These are phyloP conservation scores for Notocelia uddmanniana DNA, from an alignment of 2,888 invertebrate genomes.

Conservation along the genomic window DNA sequence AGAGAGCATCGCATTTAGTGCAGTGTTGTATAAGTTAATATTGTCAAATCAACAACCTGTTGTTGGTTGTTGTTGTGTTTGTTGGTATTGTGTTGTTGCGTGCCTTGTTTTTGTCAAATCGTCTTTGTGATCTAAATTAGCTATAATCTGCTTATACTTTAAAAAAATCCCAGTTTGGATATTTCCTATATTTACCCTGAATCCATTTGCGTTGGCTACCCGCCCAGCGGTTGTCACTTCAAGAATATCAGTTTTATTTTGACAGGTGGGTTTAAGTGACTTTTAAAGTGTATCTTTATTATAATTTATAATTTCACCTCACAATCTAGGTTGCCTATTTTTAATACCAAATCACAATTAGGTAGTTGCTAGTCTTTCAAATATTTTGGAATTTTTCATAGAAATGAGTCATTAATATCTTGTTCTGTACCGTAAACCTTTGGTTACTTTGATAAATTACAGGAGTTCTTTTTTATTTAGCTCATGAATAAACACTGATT, in stretches of 20 bases:
- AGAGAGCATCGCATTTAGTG: too few relatives aligned
- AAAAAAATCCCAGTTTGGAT: constrained; percentile 54
- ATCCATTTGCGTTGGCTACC: constrained; percentile 49
- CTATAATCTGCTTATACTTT: constrained; percentile 8
- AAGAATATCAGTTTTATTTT: constrained; percentile 52
- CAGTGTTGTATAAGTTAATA: too few relatives aligned
- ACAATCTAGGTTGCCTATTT: constrained; percentile 43
- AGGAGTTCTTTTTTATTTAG: too few relatives aligned
- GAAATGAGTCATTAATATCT: neutral
- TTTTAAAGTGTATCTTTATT: constrained; percentile 41
- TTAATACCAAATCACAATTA: neutral
- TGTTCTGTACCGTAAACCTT: neutral
- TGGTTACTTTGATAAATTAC: too few relatives aligned
- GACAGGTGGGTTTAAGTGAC: constrained; percentile 53
- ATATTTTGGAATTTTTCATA: neutral
- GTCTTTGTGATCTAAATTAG: too few relatives aligned
- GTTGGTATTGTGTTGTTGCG: too few relatives aligned
- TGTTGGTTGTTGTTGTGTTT: too few relatives aligned
- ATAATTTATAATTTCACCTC: constrained; percentile 34
- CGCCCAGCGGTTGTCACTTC: constrained; percentile 55
- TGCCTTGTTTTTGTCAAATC: too few relatives aligned
- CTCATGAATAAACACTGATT: too few relatives aligned
- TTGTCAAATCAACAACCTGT: too few relatives aligned
- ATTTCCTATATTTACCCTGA: constrained; percentile 28
- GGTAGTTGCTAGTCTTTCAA: neutral